phyloP scores from a whole-genome alignment of 2,113 vertebrate species.

The Ctenomys sociabilis region DNA sequence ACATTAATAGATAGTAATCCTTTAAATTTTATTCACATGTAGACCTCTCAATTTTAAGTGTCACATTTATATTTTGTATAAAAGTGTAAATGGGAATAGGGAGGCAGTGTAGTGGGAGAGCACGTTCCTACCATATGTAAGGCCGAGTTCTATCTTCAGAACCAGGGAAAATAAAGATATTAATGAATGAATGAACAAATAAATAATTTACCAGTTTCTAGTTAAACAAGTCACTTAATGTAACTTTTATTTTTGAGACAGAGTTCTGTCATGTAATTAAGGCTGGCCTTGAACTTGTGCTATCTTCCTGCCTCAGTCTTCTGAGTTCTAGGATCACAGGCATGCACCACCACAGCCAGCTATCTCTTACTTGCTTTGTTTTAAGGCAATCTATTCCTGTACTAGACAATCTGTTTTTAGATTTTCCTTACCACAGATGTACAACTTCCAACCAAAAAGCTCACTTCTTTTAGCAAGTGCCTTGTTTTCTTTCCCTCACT shows the following conservation, averaged over 20 bases:
- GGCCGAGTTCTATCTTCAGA: background rate
- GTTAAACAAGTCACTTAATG: background rate
- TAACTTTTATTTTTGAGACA: no score
- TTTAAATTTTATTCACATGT: slow-evolving; percentile 50
- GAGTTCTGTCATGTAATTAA: no score
- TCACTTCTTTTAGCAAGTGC: slow-evolving; percentile 1
- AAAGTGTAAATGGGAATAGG: background rate
- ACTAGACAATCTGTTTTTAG: background rate
- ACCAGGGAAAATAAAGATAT: background rate
- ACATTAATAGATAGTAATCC: slow-evolving; percentile 44
- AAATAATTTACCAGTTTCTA: background rate
- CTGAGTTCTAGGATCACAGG: background rate
- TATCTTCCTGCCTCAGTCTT: background rate
- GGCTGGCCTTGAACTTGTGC: no score
- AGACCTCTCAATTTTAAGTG: background rate
- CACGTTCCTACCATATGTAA: background rate
- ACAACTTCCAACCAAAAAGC: slow-evolving; percentile 1
- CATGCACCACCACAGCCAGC: background rate
- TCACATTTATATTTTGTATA: slow-evolving; percentile 6
- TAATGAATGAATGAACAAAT: background rate
- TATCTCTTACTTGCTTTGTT: slow-evolving; percentile 40
- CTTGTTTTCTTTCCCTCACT: slow-evolving; percentile 19
- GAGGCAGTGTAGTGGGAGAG: background rate
- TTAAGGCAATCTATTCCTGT: background rate
- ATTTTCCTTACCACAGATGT: background rate